These are phyloP conservation scores for Semibalanus balanoides DNA, from an alignment of 1,140 invertebrate species.

Conservation along the genomic window DNA sequence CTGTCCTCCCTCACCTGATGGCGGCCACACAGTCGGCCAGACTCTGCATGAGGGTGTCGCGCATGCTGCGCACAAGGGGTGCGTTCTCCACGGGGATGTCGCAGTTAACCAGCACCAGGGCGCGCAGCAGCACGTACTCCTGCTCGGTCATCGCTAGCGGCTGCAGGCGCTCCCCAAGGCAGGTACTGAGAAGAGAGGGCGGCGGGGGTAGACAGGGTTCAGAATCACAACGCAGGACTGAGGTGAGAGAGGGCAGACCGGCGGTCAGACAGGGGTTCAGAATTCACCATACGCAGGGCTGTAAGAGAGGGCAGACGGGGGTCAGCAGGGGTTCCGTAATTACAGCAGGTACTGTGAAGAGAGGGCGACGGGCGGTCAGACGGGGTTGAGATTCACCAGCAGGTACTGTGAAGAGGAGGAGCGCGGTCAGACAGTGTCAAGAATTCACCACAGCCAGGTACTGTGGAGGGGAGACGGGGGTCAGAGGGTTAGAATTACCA, in stretches of 20 bases:
- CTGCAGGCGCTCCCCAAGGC: slow-evolving; percentile 59
- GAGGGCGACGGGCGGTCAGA: too few species aligned
- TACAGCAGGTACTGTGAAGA: too few species aligned
- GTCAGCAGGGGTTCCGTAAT: not conserved
- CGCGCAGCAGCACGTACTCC: slow-evolving; percentile 85
- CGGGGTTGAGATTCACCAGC: too few species aligned
- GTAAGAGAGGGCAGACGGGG: not conserved
- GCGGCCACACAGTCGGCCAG: slow-evolving; percentile 71
- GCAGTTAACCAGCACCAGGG: slow-evolving; percentile 77
- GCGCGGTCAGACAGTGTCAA: too few species aligned
- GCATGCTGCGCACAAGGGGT: slow-evolving; percentile 63
- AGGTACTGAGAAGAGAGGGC: not conserved
- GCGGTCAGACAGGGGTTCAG: slow-evolving; percentile 4
- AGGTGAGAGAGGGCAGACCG: not conserved
- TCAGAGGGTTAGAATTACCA: too few species aligned
- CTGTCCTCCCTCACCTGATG: slow-evolving; percentile 40
- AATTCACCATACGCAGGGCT: not conserved
- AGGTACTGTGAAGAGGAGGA: too few species aligned
- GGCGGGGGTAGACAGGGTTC: too few species aligned
- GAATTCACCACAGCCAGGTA: too few species aligned
- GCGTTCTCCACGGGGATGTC: slow-evolving; percentile 78
- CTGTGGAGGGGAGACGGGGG: too few species aligned
- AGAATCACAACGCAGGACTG: not conserved
- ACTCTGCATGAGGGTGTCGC: slow-evolving; percentile 69
- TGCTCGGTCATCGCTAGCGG: slow-evolving; percentile 64